These are phyloP conservation scores for Drosophila micromelanica DNA, from an alignment of 1,140 invertebrate genomes.

Conservation along the genomic window DNA sequence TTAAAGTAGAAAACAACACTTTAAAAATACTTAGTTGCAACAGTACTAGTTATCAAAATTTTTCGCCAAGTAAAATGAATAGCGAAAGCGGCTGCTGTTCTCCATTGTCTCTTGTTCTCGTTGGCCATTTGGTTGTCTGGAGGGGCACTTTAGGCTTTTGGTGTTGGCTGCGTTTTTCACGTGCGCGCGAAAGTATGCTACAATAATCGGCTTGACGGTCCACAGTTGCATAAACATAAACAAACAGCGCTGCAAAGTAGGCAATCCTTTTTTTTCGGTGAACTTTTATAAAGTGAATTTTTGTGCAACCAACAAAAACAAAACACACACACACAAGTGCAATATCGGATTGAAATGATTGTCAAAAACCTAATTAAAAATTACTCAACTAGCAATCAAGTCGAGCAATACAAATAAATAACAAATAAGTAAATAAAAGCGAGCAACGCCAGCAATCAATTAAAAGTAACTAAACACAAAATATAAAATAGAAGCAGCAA, in stretches of 20 bases:
- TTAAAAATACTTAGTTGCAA: constrained; percentile 2
- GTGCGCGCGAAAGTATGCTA: constrained; percentile 61
- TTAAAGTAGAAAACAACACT: constrained; percentile 7
- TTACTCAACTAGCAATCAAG: too few species aligned
- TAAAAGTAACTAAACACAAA: not conserved
- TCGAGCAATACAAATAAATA: too few species aligned
- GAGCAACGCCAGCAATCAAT: not conserved
- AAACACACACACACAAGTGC: not conserved
- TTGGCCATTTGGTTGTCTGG: not conserved
- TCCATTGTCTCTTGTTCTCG: not conserved
- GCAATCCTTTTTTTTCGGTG: constrained; percentile 56
- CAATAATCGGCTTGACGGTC: constrained; percentile 23
- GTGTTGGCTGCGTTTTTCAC: constrained; percentile 36
- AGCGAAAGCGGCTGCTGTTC: constrained; percentile 25
- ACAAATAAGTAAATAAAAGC: not conserved
- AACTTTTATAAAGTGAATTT: constrained; percentile 25
- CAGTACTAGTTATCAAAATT: constrained; percentile 3
- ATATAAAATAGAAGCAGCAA: not conserved
- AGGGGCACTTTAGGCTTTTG: constrained; percentile 24
- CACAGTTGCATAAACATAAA: constrained; percentile 68
- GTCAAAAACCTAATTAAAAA: not conserved
- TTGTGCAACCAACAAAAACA: not conserved
- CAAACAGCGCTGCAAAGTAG: constrained; percentile 21
- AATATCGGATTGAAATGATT: not conserved
- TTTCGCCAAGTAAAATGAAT: constrained; percentile 16